Conservation (phyloP, 2,888 invertebrate genomes). For the Tetropium fuscum region DNA sequence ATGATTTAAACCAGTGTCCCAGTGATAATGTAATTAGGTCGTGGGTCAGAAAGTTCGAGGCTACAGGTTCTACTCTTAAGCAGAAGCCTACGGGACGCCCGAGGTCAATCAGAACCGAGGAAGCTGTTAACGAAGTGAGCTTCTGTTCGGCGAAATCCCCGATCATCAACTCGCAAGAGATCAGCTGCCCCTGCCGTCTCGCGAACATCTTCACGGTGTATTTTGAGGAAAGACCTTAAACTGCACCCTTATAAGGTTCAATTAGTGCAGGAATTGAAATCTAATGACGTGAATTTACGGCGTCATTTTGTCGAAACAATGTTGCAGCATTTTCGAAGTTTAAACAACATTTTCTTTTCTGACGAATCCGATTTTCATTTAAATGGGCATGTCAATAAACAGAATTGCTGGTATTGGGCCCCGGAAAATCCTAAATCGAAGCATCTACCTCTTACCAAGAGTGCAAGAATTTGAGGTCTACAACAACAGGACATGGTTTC, state of each 20-base stretch:
- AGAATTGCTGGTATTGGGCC: no score
- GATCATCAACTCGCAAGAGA: slow-evolving; percentile 8
- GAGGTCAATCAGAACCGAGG: background rate
- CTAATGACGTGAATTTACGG: no score
- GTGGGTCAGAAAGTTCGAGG: slow-evolving; percentile 13
- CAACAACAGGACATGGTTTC: no score
- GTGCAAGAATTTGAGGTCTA: no score
- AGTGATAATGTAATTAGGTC: background rate
- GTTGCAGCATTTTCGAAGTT: no score
- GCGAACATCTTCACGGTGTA: background rate
- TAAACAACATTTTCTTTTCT: no score
- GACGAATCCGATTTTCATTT: no score
- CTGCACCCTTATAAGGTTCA: background rate
- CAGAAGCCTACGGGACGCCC: slow-evolving; percentile 2
- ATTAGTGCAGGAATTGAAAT: slow-evolving; percentile 7
- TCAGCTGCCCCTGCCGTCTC: no score
- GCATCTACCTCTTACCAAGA: no score
- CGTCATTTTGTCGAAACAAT: background rate
- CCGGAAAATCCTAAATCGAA: no score
- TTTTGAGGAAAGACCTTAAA: background rate
- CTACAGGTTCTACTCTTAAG: slow-evolving; percentile 8
- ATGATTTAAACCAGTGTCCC: slow-evolving; percentile 14
- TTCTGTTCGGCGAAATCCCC: slow-evolving; percentile 1
- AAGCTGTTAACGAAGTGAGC: slow-evolving; percentile 1
- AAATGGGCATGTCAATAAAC: no score